Conservation (phyloP, 2,797 vertebrate species). For the Sebastes reedi region DNA sequence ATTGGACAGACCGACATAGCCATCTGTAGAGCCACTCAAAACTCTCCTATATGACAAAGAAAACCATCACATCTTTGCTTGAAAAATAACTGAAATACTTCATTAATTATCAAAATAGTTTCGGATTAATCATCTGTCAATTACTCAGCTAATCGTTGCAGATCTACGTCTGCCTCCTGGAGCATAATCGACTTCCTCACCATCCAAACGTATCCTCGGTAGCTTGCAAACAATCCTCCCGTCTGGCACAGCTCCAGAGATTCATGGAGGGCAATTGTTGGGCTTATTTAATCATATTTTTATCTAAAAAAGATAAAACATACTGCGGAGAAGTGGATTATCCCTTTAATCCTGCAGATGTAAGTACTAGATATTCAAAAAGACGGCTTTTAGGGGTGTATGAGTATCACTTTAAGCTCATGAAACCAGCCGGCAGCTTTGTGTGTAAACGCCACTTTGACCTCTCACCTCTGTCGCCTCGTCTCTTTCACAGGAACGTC, state of each 20-base stretch:
- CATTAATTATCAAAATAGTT: not conserved
- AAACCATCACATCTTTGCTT: not conserved
- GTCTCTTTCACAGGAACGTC: conserved; percentile 87
- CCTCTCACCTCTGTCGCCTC: not conserved
- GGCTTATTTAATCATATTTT: conserved; percentile 20
- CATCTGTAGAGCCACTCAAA: too few species aligned
- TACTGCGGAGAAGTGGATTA: conserved; percentile 29
- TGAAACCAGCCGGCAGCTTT: not conserved
- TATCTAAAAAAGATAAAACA: conserved; percentile 9
- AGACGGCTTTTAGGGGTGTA: not conserved
- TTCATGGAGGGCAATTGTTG: not conserved
- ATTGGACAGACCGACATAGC: too few species aligned
- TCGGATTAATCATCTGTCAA: not conserved
- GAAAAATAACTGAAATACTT: not conserved
- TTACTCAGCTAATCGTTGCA: not conserved
- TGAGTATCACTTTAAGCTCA: conserved; percentile 8
- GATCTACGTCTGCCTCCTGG: not conserved
- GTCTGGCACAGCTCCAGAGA: not conserved
- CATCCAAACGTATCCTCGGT: not conserved
- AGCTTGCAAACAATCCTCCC: not conserved
- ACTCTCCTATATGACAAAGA: not conserved
- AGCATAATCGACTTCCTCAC: not conserved
- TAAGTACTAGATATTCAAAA: conserved; percentile 33
- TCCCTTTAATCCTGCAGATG: conserved; percentile 38
- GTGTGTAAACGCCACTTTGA: not conserved